A percentile compares a stretch with the other conserved stretches of the same genome.
Evolutionary conservation across 1,140 invertebrate genomes (phyloP).

Genomic region (Caerostris extrusa): DNA sequence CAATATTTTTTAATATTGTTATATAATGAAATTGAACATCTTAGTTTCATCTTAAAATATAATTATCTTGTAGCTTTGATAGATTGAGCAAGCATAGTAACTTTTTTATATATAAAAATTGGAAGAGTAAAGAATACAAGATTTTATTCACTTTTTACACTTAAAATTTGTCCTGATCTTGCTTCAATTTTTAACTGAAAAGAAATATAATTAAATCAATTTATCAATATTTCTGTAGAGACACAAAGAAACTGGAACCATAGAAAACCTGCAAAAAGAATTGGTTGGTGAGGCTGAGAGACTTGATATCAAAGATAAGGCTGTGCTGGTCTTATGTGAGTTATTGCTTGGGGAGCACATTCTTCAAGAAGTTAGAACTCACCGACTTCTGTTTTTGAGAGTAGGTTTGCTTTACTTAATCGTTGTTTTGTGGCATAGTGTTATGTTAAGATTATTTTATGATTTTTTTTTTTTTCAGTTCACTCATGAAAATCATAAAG

Average conservation of each 20-base stretch:
- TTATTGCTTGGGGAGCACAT: constrained; percentile 94
- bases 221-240: constrained; percentile 78
- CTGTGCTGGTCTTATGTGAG: constrained; percentile 95
- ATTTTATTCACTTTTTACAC: no score
- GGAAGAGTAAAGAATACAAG: no score
- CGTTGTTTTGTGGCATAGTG: not conserved
- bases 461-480: constrained; percentile 85
- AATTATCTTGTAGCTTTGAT: not conserved
- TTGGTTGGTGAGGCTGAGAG: constrained; percentile 96
- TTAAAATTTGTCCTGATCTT: no score
- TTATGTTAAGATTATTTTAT: constrained; percentile 27
- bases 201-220: no score
- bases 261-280: constrained; percentile 87
- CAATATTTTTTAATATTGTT: no score
- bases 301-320: constrained; percentile 96
- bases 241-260: constrained; percentile 80
- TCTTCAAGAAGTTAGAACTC: constrained; percentile 86
- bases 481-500: constrained; percentile 92
- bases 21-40: no score
- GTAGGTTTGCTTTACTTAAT: constrained; percentile 80
- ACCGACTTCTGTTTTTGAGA: constrained; percentile 83
- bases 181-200: no score
- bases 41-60: not conserved
- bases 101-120: no score
- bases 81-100: no score